A percentile compares a stretch with the other conserved stretches of the same genome.
Conservation (phyloP, 2,888 invertebrate species). For the Drosophila pegasa region DNA sequence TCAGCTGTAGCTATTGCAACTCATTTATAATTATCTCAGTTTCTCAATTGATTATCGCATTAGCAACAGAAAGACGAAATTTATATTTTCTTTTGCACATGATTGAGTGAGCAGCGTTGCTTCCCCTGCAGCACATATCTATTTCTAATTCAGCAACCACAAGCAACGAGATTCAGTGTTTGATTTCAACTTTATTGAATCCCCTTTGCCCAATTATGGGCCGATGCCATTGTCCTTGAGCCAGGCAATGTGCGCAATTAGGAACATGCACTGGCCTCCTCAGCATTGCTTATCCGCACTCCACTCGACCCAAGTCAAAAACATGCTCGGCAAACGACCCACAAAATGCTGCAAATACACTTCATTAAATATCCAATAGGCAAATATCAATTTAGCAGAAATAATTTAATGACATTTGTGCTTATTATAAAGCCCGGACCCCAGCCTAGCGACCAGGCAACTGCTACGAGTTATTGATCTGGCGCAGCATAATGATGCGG, state of each 20-base stretch:
- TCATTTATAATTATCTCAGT: not conserved
- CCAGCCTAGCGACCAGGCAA: not conserved
- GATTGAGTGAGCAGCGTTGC: not conserved
- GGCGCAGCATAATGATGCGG: conserved; percentile 29
- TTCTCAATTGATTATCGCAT: not conserved
- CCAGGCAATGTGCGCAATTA: conserved; percentile 40
- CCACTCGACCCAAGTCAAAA: not conserved
- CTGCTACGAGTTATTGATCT: conserved; percentile 25
- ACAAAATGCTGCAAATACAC: conserved; percentile 37
- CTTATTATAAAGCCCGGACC: conserved; percentile 37
- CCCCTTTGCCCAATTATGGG: conserved; percentile 20
- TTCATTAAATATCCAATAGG: conserved; percentile 57
- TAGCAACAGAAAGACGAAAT: not conserved
- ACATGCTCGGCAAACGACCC: conserved; percentile 26
- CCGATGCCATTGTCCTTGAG: not conserved
- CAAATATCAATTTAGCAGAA: conserved; percentile 57
- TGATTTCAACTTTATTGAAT: conserved; percentile 26
- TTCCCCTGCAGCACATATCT: not conserved
- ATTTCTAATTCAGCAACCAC: conserved; percentile 3
- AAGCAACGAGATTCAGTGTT: conserved; percentile 2
- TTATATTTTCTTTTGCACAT: not conserved
- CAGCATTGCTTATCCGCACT: not conserved
- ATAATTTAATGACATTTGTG: conserved; percentile 61
- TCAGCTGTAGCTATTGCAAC: not conserved
- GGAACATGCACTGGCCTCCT: conserved; percentile 34